phyloP scores from a whole-genome alignment of 2,888 invertebrate genomes.

The Galerucella calmariensis region DNA sequence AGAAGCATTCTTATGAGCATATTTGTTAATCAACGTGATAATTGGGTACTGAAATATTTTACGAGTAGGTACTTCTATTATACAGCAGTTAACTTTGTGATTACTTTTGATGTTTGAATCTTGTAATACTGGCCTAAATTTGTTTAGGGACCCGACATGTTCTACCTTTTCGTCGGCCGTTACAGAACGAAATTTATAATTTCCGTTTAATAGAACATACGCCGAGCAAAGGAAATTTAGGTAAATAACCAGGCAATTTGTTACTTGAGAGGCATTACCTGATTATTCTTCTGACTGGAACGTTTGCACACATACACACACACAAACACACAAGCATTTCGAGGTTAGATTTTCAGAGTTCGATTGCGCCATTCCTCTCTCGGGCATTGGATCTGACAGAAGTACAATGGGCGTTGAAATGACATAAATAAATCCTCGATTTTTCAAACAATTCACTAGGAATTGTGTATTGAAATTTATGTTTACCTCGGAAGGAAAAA shows the following conservation, averaged over 20 bases:
- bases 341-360: constrained; percentile 17
- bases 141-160: constrained; percentile 16
- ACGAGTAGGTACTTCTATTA: too few relatives aligned
- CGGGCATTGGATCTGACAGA: constrained; percentile 44
- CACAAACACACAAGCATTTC: background rate
- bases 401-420: constrained; percentile 46
- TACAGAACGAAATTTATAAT: constrained; percentile 54
- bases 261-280: constrained; percentile 49
- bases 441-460: constrained; percentile 45
- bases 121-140: background rate
- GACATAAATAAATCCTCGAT: constrained; percentile 49
- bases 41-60: too few relatives aligned
- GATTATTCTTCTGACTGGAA: constrained; percentile 42
- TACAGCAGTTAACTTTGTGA: too few relatives aligned
- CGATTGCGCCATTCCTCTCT: constrained; percentile 34
- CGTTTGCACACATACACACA: background rate
- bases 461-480: constrained; percentile 49
- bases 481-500: constrained; percentile 36
- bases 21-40: too few relatives aligned
- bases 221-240: constrained; percentile 54
- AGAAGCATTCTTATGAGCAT: too few relatives aligned
- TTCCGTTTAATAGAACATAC: constrained; percentile 55
- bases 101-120: background rate
- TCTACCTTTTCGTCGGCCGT: constrained; percentile 36
- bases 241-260: constrained; percentile 56